Base-by-base conservation (phyloP, 2,888 invertebrate genomes). In the Eudasyphora cyanicolor region DNA sequence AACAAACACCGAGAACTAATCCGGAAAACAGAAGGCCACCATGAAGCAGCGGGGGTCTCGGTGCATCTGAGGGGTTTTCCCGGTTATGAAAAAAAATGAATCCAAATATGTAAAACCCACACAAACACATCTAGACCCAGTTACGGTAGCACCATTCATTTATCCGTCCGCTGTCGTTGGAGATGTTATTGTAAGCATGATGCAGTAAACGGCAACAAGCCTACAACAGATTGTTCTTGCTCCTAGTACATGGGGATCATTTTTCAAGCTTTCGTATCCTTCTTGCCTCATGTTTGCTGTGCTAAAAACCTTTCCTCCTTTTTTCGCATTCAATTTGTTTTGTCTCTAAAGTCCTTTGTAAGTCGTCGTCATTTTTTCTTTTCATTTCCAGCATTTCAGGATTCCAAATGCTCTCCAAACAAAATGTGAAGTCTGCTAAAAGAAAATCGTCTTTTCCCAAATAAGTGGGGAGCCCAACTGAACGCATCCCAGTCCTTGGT, bases 401-500 rank as follows among this genome's bases (percentile, higher is more conserved):
- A 67, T 42, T 60, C 60, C 60, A 32, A 60, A n/a, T 60, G 38
- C 67, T 42, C 67, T 67, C 12, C 67, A 67, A 42, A 42, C 42
- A 42, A 3, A 21, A 35, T 67, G n/a, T n/a, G 35, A 42, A 24
- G 42, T 38, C 67, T 67, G 42, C 14, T 14, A 67, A n/a, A 67
- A 64, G 42, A 27, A 42, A n/a, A n/a, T n/a, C n/a, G n/a, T n/a
- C n/a, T n/a, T n/a, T n/a, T n/a, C n/a, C n/a, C n/a, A n/a, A n/a
- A n/a, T n/a, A n/a, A n/a, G n/a, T n/a, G 75, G 35, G 27, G 42
- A 57, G 19, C 35, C 3, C 3, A 17, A 42, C 45, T n/a, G 85
- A 85, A 85, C 67, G 14, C 81, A 76, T 84, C 76, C 57, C 24
- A 77, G 71, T n/a, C 45, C 2, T 45, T n/a, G n/a, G n/a, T n/a